phyloP scores from a whole-genome alignment of 2,888 invertebrate species.

The Axea sp. region DNA sequence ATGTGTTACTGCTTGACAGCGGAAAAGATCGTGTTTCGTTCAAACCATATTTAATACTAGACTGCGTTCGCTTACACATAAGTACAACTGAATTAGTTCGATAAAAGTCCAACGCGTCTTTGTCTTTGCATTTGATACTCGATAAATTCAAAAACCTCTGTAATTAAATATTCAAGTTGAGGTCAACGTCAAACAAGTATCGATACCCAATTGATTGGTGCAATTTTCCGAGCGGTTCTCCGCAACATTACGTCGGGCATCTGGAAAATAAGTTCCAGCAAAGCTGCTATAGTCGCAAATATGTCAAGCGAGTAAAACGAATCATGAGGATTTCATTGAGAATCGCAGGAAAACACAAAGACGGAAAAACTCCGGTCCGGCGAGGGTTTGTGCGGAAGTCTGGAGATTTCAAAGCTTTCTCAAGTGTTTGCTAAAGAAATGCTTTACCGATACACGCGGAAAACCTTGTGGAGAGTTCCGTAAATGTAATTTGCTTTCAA shows the following conservation, averaged over 20 bases:
- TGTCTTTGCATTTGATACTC: too few species aligned
- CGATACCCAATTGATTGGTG: too few species aligned
- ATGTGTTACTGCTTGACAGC: too few species aligned
- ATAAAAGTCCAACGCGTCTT: too few species aligned
- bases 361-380: constrained; percentile 38
- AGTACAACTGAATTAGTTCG: too few species aligned
- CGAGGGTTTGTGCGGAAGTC: constrained; percentile 31
- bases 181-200: too few species aligned
- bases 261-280: constrained; percentile 2
- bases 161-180: too few species aligned
- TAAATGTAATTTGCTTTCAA: constrained; percentile 69
- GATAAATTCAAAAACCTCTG: too few species aligned
- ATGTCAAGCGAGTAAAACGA: constrained; percentile 49
- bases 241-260: too few species aligned
- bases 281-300: constrained; percentile 43
- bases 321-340: constrained; percentile 42
- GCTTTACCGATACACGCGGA: constrained; percentile 49
- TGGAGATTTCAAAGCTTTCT: constrained; percentile 45
- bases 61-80: too few species aligned
- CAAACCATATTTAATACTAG: too few species aligned
- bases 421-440: constrained; percentile 67
- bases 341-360: constrained; percentile 35
- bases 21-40: too few species aligned
- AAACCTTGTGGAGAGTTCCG: constrained; percentile 62
- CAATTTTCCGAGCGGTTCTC: background rate